A percentile compares a stretch with the other conserved stretches of the same genome.
Evolutionary conservation across 2,888 invertebrate genomes (phyloP).

Genomic region (Gasteruption jaculator): DNA sequence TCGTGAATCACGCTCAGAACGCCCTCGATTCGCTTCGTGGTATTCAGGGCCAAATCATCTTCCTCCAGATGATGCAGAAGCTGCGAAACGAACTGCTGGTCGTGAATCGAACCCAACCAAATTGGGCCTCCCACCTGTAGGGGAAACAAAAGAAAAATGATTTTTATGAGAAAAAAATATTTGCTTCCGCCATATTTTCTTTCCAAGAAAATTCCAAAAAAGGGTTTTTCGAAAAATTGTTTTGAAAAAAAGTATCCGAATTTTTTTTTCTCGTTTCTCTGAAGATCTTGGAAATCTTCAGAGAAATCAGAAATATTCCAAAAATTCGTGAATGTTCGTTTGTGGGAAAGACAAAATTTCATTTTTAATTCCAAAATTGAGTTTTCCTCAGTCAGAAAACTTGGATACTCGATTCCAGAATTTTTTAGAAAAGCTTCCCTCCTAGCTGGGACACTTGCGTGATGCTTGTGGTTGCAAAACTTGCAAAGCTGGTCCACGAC

Average conservation of each 20-base stretch:
- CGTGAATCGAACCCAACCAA: conserved; percentile 86
- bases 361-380: no score
- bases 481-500: conserved; percentile 64
- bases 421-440: no score
- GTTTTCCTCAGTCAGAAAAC: no score
- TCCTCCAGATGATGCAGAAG: conserved; percentile 54
- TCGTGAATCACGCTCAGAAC: conserved; percentile 76
- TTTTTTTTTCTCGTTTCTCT: neutral
- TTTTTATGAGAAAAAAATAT: conserved; percentile 8
- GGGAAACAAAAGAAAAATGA: conserved; percentile 28
- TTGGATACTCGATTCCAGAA: no score
- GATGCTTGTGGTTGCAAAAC: conserved; percentile 72
- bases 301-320: no score
- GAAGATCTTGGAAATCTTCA: neutral
- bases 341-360: no score
- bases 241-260: neutral
- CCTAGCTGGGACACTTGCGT: conserved; percentile 63
- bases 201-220: no score
- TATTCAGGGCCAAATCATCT: conserved; percentile 55
- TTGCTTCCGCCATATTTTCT: no score
- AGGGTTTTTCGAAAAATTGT: neutral
- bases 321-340: no score
- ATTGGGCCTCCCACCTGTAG: conserved; percentile 90
- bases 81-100: conserved; percentile 68
- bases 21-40: conserved; percentile 73